Base-by-base conservation (phyloP, 2,888 invertebrate species). In the Cistogaster globosa region DNA sequence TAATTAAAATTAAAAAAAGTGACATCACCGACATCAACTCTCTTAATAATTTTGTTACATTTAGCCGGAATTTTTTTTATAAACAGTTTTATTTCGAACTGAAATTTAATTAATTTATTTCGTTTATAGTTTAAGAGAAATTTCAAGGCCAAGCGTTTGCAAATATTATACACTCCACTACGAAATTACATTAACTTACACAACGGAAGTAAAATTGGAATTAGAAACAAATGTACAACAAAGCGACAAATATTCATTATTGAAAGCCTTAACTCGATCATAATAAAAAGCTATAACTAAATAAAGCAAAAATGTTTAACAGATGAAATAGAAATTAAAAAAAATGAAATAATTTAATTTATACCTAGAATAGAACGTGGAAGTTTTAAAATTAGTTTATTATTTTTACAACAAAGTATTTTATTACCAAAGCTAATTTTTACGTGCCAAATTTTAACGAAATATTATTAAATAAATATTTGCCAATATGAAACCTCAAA, bases 401-500 rank as follows among this genome's bases (percentile, higher is more conserved):
- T 53, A 42, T 53, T 77, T n/a, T 67, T 45, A 53, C 72, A 71
- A 60, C 18, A 38, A 60, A 75, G 69, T 71, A 83, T 80, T 76
- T 71, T 68, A 74, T 67, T 74, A 81, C 57, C 77, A 77, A 81
- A 84, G 72, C 65, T 48, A 68, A 76, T 57, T 32, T 53, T 53
- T 65, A 65, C 48, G 75, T 84, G 79, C 69, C 68, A 79, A 77
- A 75, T 78, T 78, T 32, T 18, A n/a, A 55, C 2, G 36, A 74
- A 74, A 51, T 26, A 81, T n/a, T 55, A 63, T 22, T 32, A 36
- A 68, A 68, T 26, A 80, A 77, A 55, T 51, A 71, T 26, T 58
- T 87, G 88, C 88, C 88, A 57, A 88, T 75, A 88, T 88, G 86
- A 93, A 93, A 87, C 92, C 93, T 86, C 94, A 94, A 77, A 80